Evolutionary conservation across 2,888 invertebrate species (phyloP), one percentile per base, ranked within the genome.

Genomic region (Diabrotica balteata): DNA sequence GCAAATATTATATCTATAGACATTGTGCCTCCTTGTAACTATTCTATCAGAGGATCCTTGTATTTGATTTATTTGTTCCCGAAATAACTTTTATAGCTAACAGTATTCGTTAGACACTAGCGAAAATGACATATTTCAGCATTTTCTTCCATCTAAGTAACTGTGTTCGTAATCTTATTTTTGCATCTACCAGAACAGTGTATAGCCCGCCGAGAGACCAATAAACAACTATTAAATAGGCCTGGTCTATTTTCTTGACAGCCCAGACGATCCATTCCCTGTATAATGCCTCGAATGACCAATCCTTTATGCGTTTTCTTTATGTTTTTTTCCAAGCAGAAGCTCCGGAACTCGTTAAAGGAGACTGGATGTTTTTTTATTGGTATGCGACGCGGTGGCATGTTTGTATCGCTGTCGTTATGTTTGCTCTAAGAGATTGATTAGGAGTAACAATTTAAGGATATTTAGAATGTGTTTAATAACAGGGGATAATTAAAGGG

Each of bases 141-240:
- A 32, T 11, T 22, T 17, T 22, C 46, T 47, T 47, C 32, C 55
- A 55, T 46, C 57, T 57, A 46, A 46, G 44, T 55, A 49, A 47
- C 52, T 50, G 17, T 63, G 57, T 58, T 63, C 55, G 45, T 44
- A 63, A 63, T 63, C 63, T 63, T 63, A 63, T 63, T 63, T 63
- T 63, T 51, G 63, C 57, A 61, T 61, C 61, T 61, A 53, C 42
- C 61, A 61, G 53, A 53, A 53, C 53, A 51, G n/a, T 57, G 17
- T 45, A 57, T 57, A 45, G 11, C 45, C 46, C 9, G 57, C 51
- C 51, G 11, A 32, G 57, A 57, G 63, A 58, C 63, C 7, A 11
- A 63, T 63, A 63, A 63, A 63, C 58, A 63, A 42, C 45, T 44
- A 57, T 51, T 63, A 50, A 63, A 63, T 63, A 63, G 63, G 63